These are phyloP conservation scores for Tenrec ecaudatus DNA, from an alignment of 2,113 vertebrate species.

Conservation along the genomic window DNA sequence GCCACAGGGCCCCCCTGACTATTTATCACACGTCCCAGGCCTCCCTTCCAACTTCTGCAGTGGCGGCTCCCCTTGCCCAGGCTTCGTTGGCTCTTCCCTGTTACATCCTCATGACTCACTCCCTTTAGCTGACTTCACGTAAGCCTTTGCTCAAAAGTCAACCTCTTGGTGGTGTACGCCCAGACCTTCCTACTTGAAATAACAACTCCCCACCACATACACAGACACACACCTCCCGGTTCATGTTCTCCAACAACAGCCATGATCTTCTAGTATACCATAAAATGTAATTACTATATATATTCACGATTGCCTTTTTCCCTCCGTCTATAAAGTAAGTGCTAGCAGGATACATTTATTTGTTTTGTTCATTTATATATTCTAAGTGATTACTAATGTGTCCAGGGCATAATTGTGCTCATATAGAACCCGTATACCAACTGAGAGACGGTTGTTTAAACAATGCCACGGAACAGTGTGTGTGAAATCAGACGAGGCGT, in stretches of 20 bases:
- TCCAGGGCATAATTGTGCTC: background rate
- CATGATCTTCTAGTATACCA: background rate
- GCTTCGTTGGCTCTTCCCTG: background rate
- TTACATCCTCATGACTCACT: background rate
- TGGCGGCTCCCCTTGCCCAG: background rate
- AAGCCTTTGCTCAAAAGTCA: background rate
- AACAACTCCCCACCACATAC: background rate
- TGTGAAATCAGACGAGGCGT: background rate
- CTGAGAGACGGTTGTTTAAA: background rate
- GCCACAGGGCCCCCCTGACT: background rate
- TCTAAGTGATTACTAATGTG: accelerated
- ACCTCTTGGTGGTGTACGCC: background rate
- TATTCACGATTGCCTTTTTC: background rate
- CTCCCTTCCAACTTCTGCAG: background rate
- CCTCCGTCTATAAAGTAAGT: background rate
- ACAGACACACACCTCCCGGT: too few relatives aligned
- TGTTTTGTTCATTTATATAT: background rate
- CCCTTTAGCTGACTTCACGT: too few relatives aligned
- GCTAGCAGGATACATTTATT: background rate
- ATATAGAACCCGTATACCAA: background rate
- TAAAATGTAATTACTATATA: background rate
- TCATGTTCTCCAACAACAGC: background rate
- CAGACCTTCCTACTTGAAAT: background rate
- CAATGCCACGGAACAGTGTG: background rate
- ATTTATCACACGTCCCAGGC: too few relatives aligned